A percentile compares a stretch with the other conserved stretches of the same genome.
phyloP scores from a whole-genome alignment of 2,113 vertebrate genomes.

The Channa maculata region DNA sequence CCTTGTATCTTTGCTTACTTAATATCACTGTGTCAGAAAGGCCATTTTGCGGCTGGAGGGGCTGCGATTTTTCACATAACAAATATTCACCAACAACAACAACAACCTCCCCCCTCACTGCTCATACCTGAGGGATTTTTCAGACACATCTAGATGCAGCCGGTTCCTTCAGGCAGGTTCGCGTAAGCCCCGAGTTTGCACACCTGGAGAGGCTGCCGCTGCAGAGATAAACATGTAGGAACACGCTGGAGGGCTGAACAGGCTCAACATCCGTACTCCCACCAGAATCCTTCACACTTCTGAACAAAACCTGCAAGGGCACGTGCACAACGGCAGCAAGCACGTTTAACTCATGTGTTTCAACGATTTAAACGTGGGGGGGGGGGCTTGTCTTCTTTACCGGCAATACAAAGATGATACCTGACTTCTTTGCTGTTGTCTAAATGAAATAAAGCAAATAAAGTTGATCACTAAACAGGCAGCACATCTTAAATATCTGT shows the following conservation, averaged over 20 bases:
- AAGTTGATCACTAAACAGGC: too few species aligned
- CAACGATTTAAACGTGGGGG: too few species aligned
- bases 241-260: slow-evolving; percentile 21
- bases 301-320: neutral
- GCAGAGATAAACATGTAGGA: slow-evolving; percentile 48
- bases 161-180: slow-evolving; percentile 47
- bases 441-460: too few species aligned
- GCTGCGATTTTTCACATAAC: neutral
- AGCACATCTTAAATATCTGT: too few species aligned
- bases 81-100: slow-evolving; percentile 13
- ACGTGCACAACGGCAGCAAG: neutral
- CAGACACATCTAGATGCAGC: slow-evolving; percentile 12
- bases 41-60: too few species aligned
- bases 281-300: slow-evolving; percentile 20
- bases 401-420: too few species aligned
- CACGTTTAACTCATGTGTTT: neutral
- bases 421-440: too few species aligned
- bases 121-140: slow-evolving; percentile 12
- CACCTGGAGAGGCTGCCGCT: slow-evolving; percentile 57
- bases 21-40: too few species aligned
- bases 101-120: neutral
- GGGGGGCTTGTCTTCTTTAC: too few species aligned
- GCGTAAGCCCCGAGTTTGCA: slow-evolving; percentile 39
- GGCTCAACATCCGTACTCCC: slow-evolving; percentile 11
- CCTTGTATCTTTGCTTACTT: too few species aligned